Percentiles rank a stretch among this genome's conserved stretches.
These are phyloP conservation scores for Spodoptera litura DNA, from an alignment of 1,140 invertebrate genomes.

Conservation along the genomic window DNA sequence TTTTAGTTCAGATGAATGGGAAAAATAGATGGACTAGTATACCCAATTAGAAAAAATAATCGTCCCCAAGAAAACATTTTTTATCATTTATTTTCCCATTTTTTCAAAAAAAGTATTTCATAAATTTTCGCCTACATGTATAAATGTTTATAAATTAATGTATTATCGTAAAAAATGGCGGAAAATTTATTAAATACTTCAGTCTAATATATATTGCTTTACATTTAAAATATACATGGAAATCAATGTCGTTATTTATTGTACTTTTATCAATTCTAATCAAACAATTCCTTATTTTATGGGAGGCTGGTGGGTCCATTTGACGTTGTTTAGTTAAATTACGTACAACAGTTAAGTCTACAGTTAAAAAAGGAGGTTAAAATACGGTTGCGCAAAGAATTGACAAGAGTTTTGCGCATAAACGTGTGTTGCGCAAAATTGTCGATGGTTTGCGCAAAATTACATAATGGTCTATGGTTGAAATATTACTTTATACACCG, in stretches of 20 bases:
- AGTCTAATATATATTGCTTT: slow-evolving; percentile 82
- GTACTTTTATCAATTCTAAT: slow-evolving; percentile 66
- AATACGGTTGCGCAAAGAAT: not conserved
- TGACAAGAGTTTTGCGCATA: not conserved
- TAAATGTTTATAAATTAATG: slow-evolving; percentile 71
- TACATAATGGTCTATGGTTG: slow-evolving; percentile 7
- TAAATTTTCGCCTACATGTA: slow-evolving; percentile 74
- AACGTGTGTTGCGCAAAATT: not conserved
- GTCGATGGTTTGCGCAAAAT: not conserved
- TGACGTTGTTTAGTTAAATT: slow-evolving; percentile 29
- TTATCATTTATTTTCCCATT: slow-evolving; percentile 60
- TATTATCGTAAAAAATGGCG: slow-evolving; percentile 66
- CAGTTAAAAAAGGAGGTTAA: slow-evolving; percentile 2
- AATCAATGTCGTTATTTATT: slow-evolving; percentile 62
- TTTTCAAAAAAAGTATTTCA: slow-evolving; percentile 74
- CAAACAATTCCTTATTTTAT: slow-evolving; percentile 74
- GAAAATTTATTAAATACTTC: slow-evolving; percentile 79
- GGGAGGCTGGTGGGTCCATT: slow-evolving; percentile 53
- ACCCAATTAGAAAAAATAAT: slow-evolving; percentile 82
- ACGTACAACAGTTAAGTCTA: slow-evolving; percentile 29
- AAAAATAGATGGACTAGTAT: slow-evolving; percentile 79
- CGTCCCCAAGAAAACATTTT: slow-evolving; percentile 64
- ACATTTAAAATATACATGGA: slow-evolving; percentile 82
- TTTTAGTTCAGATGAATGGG: slow-evolving; percentile 67
- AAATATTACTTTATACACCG: slow-evolving; percentile 17